Base-by-base conservation (phyloP, 2,797 vertebrate genomes). In the Sarcoramphus papa region DNA sequence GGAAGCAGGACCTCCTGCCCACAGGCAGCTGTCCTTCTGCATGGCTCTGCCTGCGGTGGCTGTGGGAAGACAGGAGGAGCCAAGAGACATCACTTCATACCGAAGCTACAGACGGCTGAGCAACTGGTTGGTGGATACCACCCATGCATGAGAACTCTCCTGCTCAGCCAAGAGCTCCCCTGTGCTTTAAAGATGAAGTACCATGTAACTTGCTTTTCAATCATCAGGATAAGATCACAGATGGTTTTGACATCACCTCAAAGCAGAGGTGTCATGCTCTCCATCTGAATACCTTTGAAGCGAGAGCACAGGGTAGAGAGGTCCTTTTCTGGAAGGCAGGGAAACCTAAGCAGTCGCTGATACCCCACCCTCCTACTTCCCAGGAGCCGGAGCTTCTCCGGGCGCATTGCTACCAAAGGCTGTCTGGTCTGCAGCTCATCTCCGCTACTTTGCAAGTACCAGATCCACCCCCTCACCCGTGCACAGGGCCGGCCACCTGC, bases 321-420 rank as follows among this genome's bases (percentile, higher is more conserved):
- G 43, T 59, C 67, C 51, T 83, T 56, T 54, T 63, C 51, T 35
- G 37, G 60, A 65, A 83, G 33, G n/a, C 25, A 70, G 22, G 50
- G 43, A 56, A 78, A 63, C 53, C 51, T 24, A 45, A 63, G n/a
- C 0, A 63, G 35, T 18, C 2, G 0, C 41, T 64, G 81, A 68
- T 1, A 85, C 10, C 12, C n/a, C 31, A 33, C 5, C 12, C 35
- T 85, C 22, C 59, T n/a, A 43, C 33, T 33, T 43, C 25, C n/a
- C 51, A 56, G 51, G 31, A 70, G 25, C 17, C n/a, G 64, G 14
- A 82, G 51, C 51, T 70, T 41, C 43, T 53, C 35, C 4, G 2
- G 40, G 56, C 5, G 0, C 60, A 67, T 20, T 0, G 0, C 23
- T 31, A 7, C 30, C 33, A 54, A 62, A 11, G 22, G 40, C 50